Evolutionary conservation across 2,888 invertebrate genomes (phyloP).

Genomic region (Operophtera brumata): DNA sequence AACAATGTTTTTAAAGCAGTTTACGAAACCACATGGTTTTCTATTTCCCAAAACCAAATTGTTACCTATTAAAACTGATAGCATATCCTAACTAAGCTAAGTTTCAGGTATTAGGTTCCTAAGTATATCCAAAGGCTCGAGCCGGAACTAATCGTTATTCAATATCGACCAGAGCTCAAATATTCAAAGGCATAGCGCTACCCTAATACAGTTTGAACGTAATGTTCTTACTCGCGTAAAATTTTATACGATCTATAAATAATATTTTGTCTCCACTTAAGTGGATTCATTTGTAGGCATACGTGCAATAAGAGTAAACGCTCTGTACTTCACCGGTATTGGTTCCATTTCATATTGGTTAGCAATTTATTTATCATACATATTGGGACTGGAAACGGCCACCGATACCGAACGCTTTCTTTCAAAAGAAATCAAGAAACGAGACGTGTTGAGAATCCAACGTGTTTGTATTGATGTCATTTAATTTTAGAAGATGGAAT

Average conservation of each 20-base stretch:
- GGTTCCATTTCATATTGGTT: conserved; percentile 79
- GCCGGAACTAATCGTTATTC: conserved; percentile 17
- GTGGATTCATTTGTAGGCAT: conserved; percentile 52
- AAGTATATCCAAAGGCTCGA: conserved; percentile 4
- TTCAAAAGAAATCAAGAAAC: conserved; percentile 70
- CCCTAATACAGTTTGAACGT: conserved; percentile 15
- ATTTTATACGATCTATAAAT: conserved; percentile 11
- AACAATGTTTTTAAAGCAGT: background rate
- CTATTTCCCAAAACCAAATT: too few species aligned
- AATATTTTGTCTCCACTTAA: conserved; percentile 22
- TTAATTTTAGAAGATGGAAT: conserved; percentile 48
- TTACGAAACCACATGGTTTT: background rate
- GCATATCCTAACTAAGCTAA: conserved; percentile 1
- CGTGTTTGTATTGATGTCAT: conserved; percentile 41
- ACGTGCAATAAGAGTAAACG: conserved; percentile 68
- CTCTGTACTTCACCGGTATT: conserved; percentile 75
- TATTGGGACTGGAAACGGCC: conserved; percentile 70
- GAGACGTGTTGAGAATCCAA: conserved; percentile 72
- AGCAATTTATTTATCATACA: conserved; percentile 81
- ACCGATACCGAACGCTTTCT: conserved; percentile 66
- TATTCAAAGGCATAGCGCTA: conserved; percentile 14
- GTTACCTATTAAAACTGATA: background rate
- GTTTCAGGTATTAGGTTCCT: background rate
- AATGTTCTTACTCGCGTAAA: conserved; percentile 13
- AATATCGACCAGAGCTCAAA: conserved; percentile 17